These are phyloP conservation scores for Spea multiplicata DNA, from an alignment of 2,113 vertebrate species.

Conservation along the genomic window DNA sequence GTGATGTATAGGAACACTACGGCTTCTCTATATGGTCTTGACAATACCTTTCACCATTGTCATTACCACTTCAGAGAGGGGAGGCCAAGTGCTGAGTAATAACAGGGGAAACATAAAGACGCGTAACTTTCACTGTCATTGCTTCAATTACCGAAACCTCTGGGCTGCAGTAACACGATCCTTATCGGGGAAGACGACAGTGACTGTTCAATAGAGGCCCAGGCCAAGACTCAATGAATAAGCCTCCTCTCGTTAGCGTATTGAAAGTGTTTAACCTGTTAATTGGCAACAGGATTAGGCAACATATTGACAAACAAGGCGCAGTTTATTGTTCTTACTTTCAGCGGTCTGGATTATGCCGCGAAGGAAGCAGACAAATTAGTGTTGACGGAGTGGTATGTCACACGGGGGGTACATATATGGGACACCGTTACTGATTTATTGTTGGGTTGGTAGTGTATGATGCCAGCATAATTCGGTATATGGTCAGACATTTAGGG, in stretches of 20 bases:
- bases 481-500: too few species aligned
- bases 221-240: constrained; percentile 14
- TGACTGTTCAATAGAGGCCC: constrained; percentile 24
- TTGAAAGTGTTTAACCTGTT: not conserved
- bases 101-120: constrained; percentile 38
- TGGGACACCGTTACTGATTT: too few species aligned
- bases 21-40: constrained; percentile 31
- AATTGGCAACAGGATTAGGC: not conserved
- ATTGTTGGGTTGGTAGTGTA: too few species aligned
- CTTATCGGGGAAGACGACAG: constrained; percentile 36
- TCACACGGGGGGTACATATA: too few species aligned
- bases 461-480: too few species aligned
- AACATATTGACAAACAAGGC: not conserved
- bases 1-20: constrained; percentile 42
- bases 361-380: too few species aligned
- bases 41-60: constrained; percentile 46
- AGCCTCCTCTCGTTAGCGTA: not conserved
- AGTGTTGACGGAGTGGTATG: too few species aligned
- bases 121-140: constrained; percentile 47
- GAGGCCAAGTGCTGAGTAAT: constrained; percentile 45
- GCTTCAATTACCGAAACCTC: constrained; percentile 45
- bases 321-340: too few species aligned
- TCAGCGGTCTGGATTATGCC: too few species aligned
- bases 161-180: constrained; percentile 37
- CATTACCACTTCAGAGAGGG: constrained; percentile 35